A percentile compares a stretch with the other conserved stretches of the same genome.
phyloP scores from a whole-genome alignment of 2,888 invertebrate species.

The Didymodactylos carnosus region DNA sequence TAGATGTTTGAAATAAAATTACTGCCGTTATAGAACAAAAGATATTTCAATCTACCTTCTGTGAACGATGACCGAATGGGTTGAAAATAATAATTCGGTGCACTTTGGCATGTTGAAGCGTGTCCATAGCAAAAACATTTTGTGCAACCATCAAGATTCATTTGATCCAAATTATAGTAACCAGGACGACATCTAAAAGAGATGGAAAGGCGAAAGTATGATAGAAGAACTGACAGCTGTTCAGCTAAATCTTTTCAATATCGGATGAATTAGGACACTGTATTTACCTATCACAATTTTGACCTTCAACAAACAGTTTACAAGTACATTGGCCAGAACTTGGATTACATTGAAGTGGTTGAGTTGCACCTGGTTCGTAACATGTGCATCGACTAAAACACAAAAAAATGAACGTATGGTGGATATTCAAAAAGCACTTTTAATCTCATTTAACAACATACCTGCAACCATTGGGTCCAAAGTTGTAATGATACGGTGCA shows the following conservation, averaged over 20 bases:
- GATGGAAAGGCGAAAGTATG: no score
- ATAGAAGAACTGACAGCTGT: no score
- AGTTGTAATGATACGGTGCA: slow-evolving; percentile 68
- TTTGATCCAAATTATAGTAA: slow-evolving; percentile 50
- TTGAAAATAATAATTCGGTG: slow-evolving; percentile 50
- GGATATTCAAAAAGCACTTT: no score
- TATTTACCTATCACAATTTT: slow-evolving; percentile 61
- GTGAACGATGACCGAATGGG: background rate
- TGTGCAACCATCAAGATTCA: slow-evolving; percentile 55
- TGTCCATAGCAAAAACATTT: slow-evolving; percentile 98
- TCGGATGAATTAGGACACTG: no score
- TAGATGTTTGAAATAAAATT: no score
- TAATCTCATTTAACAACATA: no score
- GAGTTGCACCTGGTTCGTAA: slow-evolving; percentile 55
- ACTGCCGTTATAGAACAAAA: no score
- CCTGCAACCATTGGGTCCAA: slow-evolving; percentile 60
- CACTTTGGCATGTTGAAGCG: slow-evolving; percentile 70
- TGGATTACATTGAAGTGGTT: slow-evolving; percentile 68
- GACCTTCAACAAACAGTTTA: slow-evolving; percentile 67
- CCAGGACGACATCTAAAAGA: slow-evolving; percentile 61
- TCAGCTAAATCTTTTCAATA: no score
- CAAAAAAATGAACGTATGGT: background rate
- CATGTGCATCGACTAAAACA: slow-evolving; percentile 61
- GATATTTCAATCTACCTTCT: no score
- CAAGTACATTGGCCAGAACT: slow-evolving; percentile 45